Evolutionary conservation across 2,888 invertebrate species (phyloP), one percentile per base, ranked within the genome.

Genomic region (Heliconius cydno): DNA sequence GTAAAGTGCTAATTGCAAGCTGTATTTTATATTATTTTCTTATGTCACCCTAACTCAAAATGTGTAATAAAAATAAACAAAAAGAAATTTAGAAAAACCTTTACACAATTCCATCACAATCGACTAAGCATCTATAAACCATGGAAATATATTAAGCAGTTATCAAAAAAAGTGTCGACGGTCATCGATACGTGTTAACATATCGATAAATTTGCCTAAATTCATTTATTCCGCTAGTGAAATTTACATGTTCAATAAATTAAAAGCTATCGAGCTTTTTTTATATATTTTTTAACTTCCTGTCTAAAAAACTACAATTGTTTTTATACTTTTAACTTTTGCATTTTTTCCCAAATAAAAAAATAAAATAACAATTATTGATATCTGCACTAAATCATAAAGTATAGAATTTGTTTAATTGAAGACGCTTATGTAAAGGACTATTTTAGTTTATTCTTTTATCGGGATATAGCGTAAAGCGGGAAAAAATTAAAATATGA

Each of bases 181-280:
- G 73, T 9, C 73, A 34, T 73, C 57, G 57, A 57, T 72, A 72
- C 57, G 9, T n/a, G 41, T 46, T 25, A 19, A 41, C 25, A 70
- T 41, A 70, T 25, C 41, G 3, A 25, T 52, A 34, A n/a, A 73
- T 73, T 73, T 60, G 73, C 25, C 60, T 60, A 34, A 60, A 60
- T 60, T 73, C 73, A 57, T 73, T 60, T 13, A 38, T 30, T 34
- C 6, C 7, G 34, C 57, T 60, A 10, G 3, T 12, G n/a, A 34
- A 60, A 73, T 73, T 60, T 73, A 60, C 73, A 60, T 60, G 57
- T 60, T 34, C 57, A 73, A 34, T 60, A 34, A 60, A 60, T 60
- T n/a, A 34, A 73, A 73, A 60, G 73, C 60, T 34, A 34, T 7
- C 22, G 22, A 34, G 30, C n/a, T 52, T 52, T 19, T 57, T 38